Base-by-base conservation (phyloP, 2,797 vertebrate genomes). In the Anomalospiza imberbis region DNA sequence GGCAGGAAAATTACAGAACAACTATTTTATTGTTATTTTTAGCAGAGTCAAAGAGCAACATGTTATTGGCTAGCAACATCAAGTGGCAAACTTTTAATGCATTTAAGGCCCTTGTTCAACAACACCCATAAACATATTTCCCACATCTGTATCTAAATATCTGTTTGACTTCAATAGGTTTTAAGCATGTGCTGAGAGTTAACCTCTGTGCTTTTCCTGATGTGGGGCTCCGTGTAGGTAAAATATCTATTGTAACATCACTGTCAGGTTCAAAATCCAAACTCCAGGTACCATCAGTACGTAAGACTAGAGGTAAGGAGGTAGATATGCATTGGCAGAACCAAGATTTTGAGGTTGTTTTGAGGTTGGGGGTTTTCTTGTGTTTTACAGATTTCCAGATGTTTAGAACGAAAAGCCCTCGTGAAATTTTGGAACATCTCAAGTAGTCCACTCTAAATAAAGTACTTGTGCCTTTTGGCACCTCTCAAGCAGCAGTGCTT, bases 141-240 rank as follows among this genome's bases (percentile, higher is more conserved):
- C 1, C 9, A 90, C 91, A 94, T 91, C 82, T 96, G 94, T 88
- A 92, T 62, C 77, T 81, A 84, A 92, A 95, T 88, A 88, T 32
- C 81, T 93, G 45, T n/a, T 84, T 55, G 63, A 94, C 88, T 93
- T 95, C 91, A 89, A 65, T 22, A 51, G 62, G 36, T 45, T 93
- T 95, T 73, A 83, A 91, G 87, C 92, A 96, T 86, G 62, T 96
- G 95, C 87, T 96, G 79, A 86, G 74, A 79, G 86, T 97, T 96
- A 95, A 95, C 91, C 92, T 89, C 44, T 84, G 32, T 81, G 73
- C 73, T 92, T 92, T 95, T 72, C 76, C 63, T 60, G 70, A 57
- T 28, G 11, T 40, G 44, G 32, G 79, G 54, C 58, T 83, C 65
- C 0, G 2, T 9, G 32, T 62, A 88, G 58, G 70, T 75, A 84